Evolutionary conservation across 2,113 vertebrate genomes (phyloP), one percentile per base, ranked within the genome.

Genomic region (Lampris incognitus): DNA sequence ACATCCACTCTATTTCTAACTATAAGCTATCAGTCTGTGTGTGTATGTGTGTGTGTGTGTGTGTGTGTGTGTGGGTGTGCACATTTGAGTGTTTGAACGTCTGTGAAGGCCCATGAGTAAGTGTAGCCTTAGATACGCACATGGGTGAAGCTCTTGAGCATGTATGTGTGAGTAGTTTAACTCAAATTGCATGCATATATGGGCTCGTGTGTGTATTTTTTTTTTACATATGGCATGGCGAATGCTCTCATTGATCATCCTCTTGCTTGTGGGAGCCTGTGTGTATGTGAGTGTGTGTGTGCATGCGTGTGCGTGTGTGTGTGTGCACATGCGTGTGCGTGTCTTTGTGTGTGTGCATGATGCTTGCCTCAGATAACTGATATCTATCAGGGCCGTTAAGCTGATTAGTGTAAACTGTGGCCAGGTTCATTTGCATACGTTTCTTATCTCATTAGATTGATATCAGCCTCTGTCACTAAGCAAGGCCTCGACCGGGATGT

Each of bases 361-460:
- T 90, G 88, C 87, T 87, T 90, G 86, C 85, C 76, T 91, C 87
- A 90, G 89, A 94, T 90, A 90, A 89, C 89, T 93, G 93, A 92
- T 95, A 92, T 90, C 88, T 93, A 93, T 94, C 91, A 48, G 82
- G 81, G 83, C 73, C 37, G 85, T 88, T 95, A 94, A 94, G 92
- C 90, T 94, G 94, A 95, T 95, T 94, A 94, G 90, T 87, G 87
- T 91, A 88, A 85, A 89, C 90, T 93, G 90, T 88, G 90, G 91
- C 92, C 90, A 89, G 91, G 91, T 91, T 93, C 92, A 94, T 95
- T 94, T 94, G 93, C 93, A 94, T 94, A 89, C 79, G 70, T 91
- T 91, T 87, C 86, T 93, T 94, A 94, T 94, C 94, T 93, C 91
- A 93, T 94, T 94, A 94, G 92, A 94, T 94, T 78, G 82, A 81